Evolutionary conservation across 2,797 vertebrate genomes (phyloP).

Genomic region (Echiichthys vipera): DNA sequence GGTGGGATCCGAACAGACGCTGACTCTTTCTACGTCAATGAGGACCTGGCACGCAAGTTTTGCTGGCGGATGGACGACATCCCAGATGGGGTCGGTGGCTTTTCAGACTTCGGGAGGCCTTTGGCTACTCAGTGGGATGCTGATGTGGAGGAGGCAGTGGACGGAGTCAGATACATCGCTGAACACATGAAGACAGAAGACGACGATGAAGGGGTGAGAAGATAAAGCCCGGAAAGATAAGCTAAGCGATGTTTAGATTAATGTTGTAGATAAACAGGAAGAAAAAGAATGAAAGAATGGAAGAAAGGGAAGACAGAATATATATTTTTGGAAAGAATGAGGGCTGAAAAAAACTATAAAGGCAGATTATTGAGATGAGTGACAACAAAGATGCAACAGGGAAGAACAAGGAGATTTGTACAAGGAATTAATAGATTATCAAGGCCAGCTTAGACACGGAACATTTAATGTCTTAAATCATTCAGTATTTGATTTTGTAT

Average conservation of each 20-base stretch:
- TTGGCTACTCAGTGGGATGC: slow-evolving; percentile 70
- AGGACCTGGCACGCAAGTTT: slow-evolving; percentile 72
- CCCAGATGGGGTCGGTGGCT: slow-evolving; percentile 66
- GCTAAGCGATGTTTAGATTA: too few species aligned
- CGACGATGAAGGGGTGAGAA: slow-evolving; percentile 85
- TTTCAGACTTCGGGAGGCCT: slow-evolving; percentile 74
- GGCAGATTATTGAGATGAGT: slow-evolving; percentile 19
- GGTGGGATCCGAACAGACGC: slow-evolving; percentile 64
- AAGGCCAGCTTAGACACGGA: not conserved
- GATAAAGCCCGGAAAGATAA: not conserved
- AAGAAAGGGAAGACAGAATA: slow-evolving; percentile 3
- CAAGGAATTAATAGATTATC: slow-evolving; percentile 9
- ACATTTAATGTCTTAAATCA: not conserved
- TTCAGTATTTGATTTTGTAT: slow-evolving; percentile 15
- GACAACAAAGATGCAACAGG: slow-evolving; percentile 8
- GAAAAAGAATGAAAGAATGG: not conserved
- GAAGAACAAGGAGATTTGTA: slow-evolving; percentile 13
- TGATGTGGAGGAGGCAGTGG: slow-evolving; percentile 84
- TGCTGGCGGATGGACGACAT: slow-evolving; percentile 77
- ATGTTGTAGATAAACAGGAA: not conserved
- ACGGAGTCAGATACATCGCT: slow-evolving; percentile 84
- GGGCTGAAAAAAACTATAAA: not conserved
- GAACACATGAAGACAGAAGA: slow-evolving; percentile 87
- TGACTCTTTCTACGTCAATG: slow-evolving; percentile 76
- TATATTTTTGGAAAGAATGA: not conserved